Conservation (phyloP, 2,113 vertebrate genomes). For the Turnix velox region DNA sequence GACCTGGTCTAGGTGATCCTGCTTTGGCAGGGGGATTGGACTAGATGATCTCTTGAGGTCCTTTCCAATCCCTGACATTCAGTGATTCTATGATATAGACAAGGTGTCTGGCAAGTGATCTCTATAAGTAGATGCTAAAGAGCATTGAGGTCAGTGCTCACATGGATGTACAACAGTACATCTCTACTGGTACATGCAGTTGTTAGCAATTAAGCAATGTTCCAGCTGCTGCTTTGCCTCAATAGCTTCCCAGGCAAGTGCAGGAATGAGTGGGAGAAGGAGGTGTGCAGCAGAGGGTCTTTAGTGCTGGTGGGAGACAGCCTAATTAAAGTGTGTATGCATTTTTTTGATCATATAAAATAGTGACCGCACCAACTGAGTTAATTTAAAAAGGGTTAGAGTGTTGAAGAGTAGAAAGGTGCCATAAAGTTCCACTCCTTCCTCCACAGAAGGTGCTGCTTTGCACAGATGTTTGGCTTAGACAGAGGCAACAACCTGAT, state of each 20-base stretch:
- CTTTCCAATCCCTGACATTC: no score
- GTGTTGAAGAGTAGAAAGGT: neutral
- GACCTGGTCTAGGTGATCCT: no score
- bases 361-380: neutral
- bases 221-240: neutral
- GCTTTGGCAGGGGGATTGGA: no score
- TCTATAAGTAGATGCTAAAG: neutral
- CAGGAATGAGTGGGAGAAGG: conserved; percentile 16
- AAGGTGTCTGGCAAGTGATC: neutral
- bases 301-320: neutral
- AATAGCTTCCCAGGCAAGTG: neutral
- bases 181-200: neutral
- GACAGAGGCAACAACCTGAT: neutral
- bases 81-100: no score
- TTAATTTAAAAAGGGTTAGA: neutral
- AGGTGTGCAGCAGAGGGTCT: neutral
- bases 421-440: neutral
- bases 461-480: neutral
- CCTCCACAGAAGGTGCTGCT: neutral
- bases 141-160: conserved; percentile 8
- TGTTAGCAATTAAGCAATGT: neutral
- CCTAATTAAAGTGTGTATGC: neutral
- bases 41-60: no score
- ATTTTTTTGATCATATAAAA: neutral
- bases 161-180: neutral